Percentiles rank a stretch among this genome's conserved stretches.
These are phyloP conservation scores for Ruditapes philippinarum DNA, from an alignment of 1,140 invertebrate species.

Conservation along the genomic window DNA sequence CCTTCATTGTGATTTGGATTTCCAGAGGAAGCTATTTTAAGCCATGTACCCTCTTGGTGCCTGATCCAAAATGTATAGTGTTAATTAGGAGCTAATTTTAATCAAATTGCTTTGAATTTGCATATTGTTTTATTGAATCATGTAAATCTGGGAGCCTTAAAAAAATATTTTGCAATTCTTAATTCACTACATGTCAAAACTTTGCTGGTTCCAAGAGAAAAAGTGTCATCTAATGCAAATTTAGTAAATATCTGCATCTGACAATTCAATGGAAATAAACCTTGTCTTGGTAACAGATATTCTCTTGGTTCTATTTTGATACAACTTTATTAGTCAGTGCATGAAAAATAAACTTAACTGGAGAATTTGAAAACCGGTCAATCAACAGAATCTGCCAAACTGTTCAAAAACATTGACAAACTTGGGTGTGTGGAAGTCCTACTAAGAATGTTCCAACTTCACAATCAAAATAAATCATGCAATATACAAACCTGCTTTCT, in stretches of 20 bases:
- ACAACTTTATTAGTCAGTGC: constrained; percentile 42
- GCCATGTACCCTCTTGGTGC: too few relatives aligned
- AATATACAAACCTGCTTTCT: constrained; percentile 91
- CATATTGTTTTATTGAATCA: too few relatives aligned
- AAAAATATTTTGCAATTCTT: neutral
- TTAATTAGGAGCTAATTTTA: too few relatives aligned
- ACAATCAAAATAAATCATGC: neutral
- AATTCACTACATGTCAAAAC: neutral
- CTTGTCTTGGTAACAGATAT: too few relatives aligned
- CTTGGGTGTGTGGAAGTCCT: constrained; percentile 51
- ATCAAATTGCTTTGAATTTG: too few relatives aligned
- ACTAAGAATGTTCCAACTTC: constrained; percentile 15
- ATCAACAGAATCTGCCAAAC: constrained; percentile 16
- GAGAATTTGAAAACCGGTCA: constrained; percentile 5
- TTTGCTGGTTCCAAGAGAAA: neutral
- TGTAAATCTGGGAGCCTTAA: neutral
- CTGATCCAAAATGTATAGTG: too few relatives aligned
- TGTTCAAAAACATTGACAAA: constrained; percentile 35
- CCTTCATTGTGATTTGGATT: too few relatives aligned
- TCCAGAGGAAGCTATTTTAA: too few relatives aligned
- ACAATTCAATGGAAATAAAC: too few relatives aligned
- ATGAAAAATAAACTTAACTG: constrained; percentile 32
- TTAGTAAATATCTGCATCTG: too few relatives aligned
- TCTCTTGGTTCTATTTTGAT: too few relatives aligned
- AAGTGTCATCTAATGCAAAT: neutral